Evolutionary conservation across 1,140 invertebrate genomes (phyloP).

Genomic region (Euura lappo): DNA sequence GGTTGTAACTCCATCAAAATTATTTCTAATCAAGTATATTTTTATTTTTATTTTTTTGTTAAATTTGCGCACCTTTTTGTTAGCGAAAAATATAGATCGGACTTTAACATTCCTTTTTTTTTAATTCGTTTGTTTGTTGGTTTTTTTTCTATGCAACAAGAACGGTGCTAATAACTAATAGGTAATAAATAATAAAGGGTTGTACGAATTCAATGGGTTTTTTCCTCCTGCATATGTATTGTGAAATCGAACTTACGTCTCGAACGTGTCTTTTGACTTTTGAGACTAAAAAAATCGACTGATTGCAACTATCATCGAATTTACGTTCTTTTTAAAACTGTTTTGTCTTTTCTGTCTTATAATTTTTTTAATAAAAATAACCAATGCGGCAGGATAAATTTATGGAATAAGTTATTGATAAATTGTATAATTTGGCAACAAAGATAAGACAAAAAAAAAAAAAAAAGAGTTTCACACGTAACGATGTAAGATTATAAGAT

Average conservation of each 20-base stretch:
- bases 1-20: not conserved
- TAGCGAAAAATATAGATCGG: not conserved
- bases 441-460: too few species aligned
- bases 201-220: not conserved
- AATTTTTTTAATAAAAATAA: too few species aligned
- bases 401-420: too few species aligned
- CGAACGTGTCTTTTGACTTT: not conserved
- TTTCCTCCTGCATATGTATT: not conserved
- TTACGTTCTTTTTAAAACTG: not conserved
- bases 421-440: too few species aligned
- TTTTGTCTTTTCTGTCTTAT: not conserved
- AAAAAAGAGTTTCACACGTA: too few species aligned
- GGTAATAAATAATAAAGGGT: not conserved
- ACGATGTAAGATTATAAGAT: too few species aligned
- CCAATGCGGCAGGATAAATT: too few species aligned
- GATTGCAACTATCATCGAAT: not conserved
- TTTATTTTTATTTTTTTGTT: not conserved
- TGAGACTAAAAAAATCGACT: not conserved
- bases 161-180: conserved; percentile 5
- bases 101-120: not conserved
- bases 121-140: too few species aligned
- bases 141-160: not conserved
- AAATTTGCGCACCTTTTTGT: not conserved
- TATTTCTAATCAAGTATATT: not conserved
- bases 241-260: not conserved